Conservation (phyloP, 53 echinoderm and acorn worm species). For the Mesocentrotus franciscanus region DNA sequence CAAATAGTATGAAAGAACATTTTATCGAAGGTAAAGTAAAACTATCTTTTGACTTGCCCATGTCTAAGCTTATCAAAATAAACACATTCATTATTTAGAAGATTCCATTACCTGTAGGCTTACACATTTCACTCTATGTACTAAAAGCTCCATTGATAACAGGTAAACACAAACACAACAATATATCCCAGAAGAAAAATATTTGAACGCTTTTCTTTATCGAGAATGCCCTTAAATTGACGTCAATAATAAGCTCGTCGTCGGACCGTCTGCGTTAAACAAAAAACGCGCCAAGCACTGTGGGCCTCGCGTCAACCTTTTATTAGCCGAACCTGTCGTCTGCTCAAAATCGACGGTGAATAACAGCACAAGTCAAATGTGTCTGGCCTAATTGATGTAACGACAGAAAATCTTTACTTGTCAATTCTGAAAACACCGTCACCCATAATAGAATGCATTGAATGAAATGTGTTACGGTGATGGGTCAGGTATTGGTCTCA, state of each 20-base stretch:
- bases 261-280: neutral
- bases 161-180: neutral
- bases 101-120: too few relatives aligned
- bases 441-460: neutral
- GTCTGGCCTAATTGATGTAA: conserved; percentile 57
- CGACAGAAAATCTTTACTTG: conserved; percentile 57
- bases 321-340: conserved; percentile 20
- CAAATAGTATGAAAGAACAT: too few relatives aligned
- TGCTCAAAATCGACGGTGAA: neutral
- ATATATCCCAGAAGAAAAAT: neutral
- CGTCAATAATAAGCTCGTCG: neutral
- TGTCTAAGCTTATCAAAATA: too few relatives aligned
- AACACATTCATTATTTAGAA: too few relatives aligned
- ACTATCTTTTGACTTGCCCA: too few relatives aligned
- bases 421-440: conserved; percentile 34
- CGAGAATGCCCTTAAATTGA: neutral
- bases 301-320: neutral
- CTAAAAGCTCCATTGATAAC: too few relatives aligned
- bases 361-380: conserved; percentile 36
- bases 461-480: neutral
- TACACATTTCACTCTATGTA: too few relatives aligned
- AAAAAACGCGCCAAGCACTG: neutral
- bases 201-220: neutral
- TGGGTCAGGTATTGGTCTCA: conserved; percentile 15
- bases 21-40: too few relatives aligned